Percentiles rank a stretch among this genome's conserved stretches.
Evolutionary conservation across 2,888 invertebrate genomes (phyloP).

Genomic region (Cactoblastis cactorum): DNA sequence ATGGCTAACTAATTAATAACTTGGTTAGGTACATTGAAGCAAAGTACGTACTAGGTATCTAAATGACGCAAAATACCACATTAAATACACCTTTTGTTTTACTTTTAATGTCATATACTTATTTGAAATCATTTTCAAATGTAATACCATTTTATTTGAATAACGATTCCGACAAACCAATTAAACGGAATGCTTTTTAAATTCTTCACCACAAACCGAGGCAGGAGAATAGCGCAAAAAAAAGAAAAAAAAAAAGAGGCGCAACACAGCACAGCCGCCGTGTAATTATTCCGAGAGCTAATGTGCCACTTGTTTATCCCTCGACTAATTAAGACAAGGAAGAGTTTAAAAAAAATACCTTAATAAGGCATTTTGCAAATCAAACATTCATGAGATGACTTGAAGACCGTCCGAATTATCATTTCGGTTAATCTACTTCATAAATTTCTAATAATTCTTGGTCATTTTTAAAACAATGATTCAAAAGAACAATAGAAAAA

Average conservation of each 20-base stretch:
- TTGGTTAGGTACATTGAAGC: no score
- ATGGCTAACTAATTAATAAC: no score
- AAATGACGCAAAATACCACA: no score
- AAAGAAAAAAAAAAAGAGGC: constrained; percentile 44
- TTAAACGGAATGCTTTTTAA: constrained; percentile 70
- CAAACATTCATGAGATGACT: constrained; percentile 67
- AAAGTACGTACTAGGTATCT: no score
- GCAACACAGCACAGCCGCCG: constrained; percentile 49
- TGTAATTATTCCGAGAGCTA: constrained; percentile 76
- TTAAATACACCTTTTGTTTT: no score
- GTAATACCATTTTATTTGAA: constrained; percentile 19
- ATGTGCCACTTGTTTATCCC: constrained; percentile 76
- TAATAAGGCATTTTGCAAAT: constrained; percentile 55
- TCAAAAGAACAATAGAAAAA: neutral
- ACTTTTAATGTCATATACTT: no score
- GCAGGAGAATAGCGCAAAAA: constrained; percentile 47
- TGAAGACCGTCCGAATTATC: constrained; percentile 45
- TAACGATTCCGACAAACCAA: constrained; percentile 60
- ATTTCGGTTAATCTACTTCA: constrained; percentile 38
- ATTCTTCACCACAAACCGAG: constrained; percentile 64
- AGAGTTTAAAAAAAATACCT: constrained; percentile 64
- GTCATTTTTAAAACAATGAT: constrained; percentile 15
- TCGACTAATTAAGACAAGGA: constrained; percentile 74
- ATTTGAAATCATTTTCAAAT: no score
- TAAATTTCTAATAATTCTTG: constrained; percentile 33